Evolutionary conservation across 2,888 invertebrate genomes (phyloP), one percentile per base, ranked within the genome.

Genomic region (Tanytarsus gracilentus): DNA sequence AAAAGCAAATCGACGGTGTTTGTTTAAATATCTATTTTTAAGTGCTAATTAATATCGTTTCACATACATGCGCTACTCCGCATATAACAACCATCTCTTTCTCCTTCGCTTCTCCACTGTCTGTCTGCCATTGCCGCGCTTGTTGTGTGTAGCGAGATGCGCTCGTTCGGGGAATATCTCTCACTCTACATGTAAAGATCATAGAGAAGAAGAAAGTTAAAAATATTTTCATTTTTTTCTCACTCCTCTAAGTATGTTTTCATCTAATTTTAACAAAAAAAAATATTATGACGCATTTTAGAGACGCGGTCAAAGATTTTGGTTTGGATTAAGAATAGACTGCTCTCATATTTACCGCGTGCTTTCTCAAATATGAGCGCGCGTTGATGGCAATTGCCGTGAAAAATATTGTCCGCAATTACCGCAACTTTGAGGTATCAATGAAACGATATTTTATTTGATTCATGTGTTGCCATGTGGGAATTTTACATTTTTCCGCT

Each of bases 1-100:
- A 55, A 55, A 55, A 44, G 21, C 27, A 39, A 55, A 44, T 44
- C 44, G 44, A 44, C 44, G 21, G 23, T 55, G 55, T 55, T 55
- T 55, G 55, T 55, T 55, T 55, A 55, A 55, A 51, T 8, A 44
- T 55, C 55, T 55, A 55, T 55, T 55, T 55, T 55, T 55, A 55
- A 39, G 55, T 55, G 55, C 40, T 55, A 55, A 55, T 55, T 55
- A 55, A 55, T 55, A 55, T 40, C 55, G 40, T 55, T 55, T 40
- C 55, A 49, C 49, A 44, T 44, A 18, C 26, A 44, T 25, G 33
- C 25, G 29, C 21, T 53, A 26, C 26, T 14, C 39, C 16, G n/a
- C 18, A 25, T 50, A 14, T 27, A n/a, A 25, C 23, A 23, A 52
- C 11, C 9, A 23, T n/a, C n/a, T n/a, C n/a, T n/a, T n/a, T n/a